Base-by-base conservation (phyloP, 2,113 vertebrate species). In the Pyxicephalus adspersus region DNA sequence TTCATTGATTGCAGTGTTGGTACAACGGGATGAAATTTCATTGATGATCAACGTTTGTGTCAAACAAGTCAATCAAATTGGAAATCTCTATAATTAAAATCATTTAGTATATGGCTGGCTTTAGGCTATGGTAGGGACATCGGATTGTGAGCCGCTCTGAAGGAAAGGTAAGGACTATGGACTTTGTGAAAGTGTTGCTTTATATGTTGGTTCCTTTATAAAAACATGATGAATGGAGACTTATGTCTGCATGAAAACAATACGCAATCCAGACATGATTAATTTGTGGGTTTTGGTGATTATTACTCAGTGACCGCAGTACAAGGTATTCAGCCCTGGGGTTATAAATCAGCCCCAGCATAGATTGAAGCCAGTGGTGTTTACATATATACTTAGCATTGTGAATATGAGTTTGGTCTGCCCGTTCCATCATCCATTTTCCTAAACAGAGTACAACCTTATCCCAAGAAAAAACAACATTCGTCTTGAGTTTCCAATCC, bases 391-490 rank as follows among this genome's bases (percentile, higher is more conserved):
- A 55, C 55, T 71, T 6, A 29, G 25, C 19, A 38, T 38, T 71
- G 23, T 55, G 25, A 65, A 74, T 16, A 60, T 67, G 2, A 58
- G 22, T 25, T 54, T 52, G 29, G 28, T 50, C n/a, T 64, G 61
- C 15, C 60, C 34, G 28, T 60, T 73, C 57, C 45, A 38, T 50
- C 25, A 55, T 20, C 20, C 57, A 72, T 18, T 31, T 6, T 63
- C n/a, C 57, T 70, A 5, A 29, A 61, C 31, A 55, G 63, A 78
- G 20, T 15, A 57, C 6, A 23, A 26, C 38, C 74, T 51, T 65
- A 64, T 54, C 60, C 6, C 61, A 77, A 77, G 26, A 31, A 19
- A 51, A 55, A 45, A 77, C 26, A 77, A 77, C 61, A 65, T 16
- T 26, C 15, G 20, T 65, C 61, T 51, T 64, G 52, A 55, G 38